Base-by-base conservation (phyloP, 2,888 invertebrate genomes). In the Spatulosminthurus flaviceps region DNA sequence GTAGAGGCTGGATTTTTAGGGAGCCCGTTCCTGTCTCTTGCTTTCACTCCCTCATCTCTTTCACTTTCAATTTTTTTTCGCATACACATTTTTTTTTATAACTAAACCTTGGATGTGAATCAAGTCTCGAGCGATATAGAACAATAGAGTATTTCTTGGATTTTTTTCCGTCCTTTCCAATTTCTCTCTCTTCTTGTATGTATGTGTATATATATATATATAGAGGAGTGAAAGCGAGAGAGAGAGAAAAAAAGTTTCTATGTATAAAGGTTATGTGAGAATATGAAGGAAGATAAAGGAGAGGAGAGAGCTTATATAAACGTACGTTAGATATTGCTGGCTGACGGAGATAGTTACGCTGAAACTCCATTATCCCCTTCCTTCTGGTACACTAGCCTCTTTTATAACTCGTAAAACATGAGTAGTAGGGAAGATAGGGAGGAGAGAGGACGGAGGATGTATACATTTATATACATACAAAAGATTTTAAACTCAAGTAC, bases 301-400 rank as follows among this genome's bases (percentile, higher is more conserved):
- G 34, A 34, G 34, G 34, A 34, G 9, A 9, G 34, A 34, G 34
- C 9, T 4, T 4, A 34, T 34, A 34, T 34, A 34, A 34, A 9
- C n/a, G 16, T 51, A 19, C 16, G 7, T 51, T 51, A 16, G 9
- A n/a, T 51, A n/a, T 19, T 51, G 51, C 16, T 11, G 7, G 5
- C 1, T 51, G n/a, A 51, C 51, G 51, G 70, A 41, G 41, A 41
- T 41, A 70, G 41, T 21, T 70, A 41, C n/a, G 34, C 41, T 21
- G 41, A 70, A 70, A 22, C 70, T 70, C 70, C 70, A 34, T 70
- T 67, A 67, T 67, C 19, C 67, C 16, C 29, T 67, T 34, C 70
- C 70, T 34, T 70, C 41, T 21, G 34, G 29, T 9, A n/a, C 69
- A 16, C 69, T 21, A 22, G 7, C 51, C 51, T 13, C 51, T 51